phyloP scores from a whole-genome alignment of 2,113 vertebrate genomes.

The Caloenas nicobarica region DNA sequence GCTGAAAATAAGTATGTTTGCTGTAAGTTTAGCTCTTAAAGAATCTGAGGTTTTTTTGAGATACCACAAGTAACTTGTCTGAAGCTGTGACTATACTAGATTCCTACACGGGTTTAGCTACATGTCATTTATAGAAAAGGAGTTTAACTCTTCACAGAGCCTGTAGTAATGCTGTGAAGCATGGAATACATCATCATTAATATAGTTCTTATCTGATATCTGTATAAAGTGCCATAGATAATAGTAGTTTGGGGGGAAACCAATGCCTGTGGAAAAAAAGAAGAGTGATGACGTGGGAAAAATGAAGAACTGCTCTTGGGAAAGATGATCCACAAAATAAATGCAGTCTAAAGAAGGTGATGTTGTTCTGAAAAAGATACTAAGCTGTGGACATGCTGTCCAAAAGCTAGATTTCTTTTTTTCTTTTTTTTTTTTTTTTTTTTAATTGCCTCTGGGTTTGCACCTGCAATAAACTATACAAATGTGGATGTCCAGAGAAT shows the following conservation, averaged over 20 bases:
- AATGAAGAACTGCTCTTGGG: background rate
- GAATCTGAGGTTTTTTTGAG: background rate
- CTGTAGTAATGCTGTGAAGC: background rate
- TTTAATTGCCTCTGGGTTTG: background rate
- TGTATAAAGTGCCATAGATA: background rate
- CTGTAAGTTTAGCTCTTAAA: background rate
- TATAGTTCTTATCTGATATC: background rate
- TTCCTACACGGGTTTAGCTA: background rate
- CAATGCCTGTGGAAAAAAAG: background rate
- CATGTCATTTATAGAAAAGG: background rate
- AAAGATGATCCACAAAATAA: background rate
- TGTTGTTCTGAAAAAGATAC: background rate
- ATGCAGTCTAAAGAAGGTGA: background rate
- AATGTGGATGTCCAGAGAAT: background rate
- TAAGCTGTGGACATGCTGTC: background rate
- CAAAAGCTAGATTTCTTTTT: background rate
- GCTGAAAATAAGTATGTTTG: background rate
- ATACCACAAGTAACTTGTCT: background rate
- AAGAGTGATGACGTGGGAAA: background rate
- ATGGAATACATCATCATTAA: background rate
- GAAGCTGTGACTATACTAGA: background rate
- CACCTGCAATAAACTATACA: background rate
- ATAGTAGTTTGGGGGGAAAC: background rate
- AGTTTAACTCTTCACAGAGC: background rate
- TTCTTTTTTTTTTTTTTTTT: background rate